Percentiles rank a stretch among this genome's conserved stretches.
phyloP scores from a whole-genome alignment of 2,888 invertebrate species.

The Xylota segnis region DNA sequence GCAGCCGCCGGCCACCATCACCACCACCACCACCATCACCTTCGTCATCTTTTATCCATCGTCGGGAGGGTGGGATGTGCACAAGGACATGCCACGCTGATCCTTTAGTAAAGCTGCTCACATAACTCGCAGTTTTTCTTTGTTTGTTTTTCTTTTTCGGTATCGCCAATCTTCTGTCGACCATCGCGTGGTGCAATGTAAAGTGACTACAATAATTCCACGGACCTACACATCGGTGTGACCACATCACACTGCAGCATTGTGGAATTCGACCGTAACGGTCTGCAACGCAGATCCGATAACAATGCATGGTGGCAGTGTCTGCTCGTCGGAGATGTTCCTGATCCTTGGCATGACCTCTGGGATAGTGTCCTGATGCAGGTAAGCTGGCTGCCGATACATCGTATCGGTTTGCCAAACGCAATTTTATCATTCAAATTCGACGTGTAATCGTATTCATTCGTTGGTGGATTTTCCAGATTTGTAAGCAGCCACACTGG shows the following conservation, averaged over 20 bases:
- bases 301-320: slow-evolving; percentile 88
- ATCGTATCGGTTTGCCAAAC: slow-evolving; percentile 21
- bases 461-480: slow-evolving; percentile 77
- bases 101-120: slow-evolving; percentile 45
- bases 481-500: slow-evolving; percentile 86
- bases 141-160: slow-evolving; percentile 57
- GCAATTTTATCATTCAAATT: slow-evolving; percentile 65
- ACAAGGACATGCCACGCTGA: slow-evolving; percentile 17
- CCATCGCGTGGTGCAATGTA: slow-evolving; percentile 51
- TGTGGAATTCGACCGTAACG: slow-evolving; percentile 93
- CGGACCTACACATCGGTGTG: slow-evolving; percentile 95
- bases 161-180: slow-evolving; percentile 35
- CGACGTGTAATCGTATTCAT: slow-evolving; percentile 55
- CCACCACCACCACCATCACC: slow-evolving; percentile 33
- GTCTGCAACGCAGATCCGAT: slow-evolving; percentile 86
- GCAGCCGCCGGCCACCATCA: not conserved
- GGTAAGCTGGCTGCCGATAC: slow-evolving; percentile 82
- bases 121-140: slow-evolving; percentile 46
- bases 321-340: slow-evolving; percentile 88
- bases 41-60: slow-evolving; percentile 54
- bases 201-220: slow-evolving; percentile 92
- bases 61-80: not conserved
- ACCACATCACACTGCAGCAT: slow-evolving; percentile 92
- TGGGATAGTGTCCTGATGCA: slow-evolving; percentile 89
- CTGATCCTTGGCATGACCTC: slow-evolving; percentile 88